These are phyloP conservation scores for Cryptus armator DNA, from an alignment of 2,888 invertebrate genomes.

Conservation along the genomic window DNA sequence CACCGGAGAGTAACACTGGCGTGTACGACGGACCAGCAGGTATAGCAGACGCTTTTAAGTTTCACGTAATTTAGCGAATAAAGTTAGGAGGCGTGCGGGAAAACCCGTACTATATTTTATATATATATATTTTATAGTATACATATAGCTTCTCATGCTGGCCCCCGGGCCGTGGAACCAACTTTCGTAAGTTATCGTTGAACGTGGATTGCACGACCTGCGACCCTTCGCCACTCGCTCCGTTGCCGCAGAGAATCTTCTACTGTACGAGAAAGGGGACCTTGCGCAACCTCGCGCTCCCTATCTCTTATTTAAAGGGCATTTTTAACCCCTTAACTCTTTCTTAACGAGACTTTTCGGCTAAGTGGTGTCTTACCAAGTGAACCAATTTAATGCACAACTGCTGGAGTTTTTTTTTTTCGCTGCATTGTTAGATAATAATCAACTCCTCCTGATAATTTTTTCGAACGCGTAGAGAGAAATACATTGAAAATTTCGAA, in stretches of 20 bases:
- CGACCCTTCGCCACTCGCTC: constrained; percentile 57
- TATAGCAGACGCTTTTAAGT: constrained; percentile 78
- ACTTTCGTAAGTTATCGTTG: constrained; percentile 72
- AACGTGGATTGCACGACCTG: constrained; percentile 67
- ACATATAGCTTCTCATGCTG: not conserved
- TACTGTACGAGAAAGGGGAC: constrained; percentile 22
- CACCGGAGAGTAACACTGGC: constrained; percentile 17
- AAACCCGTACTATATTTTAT: constrained; percentile 38
- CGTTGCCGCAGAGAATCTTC: constrained; percentile 50
- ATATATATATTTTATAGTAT: too few species aligned
- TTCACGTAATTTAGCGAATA: constrained; percentile 80
- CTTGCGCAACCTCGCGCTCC: constrained; percentile 51
- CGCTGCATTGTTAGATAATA: not conserved
- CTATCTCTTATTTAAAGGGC: constrained; percentile 41
- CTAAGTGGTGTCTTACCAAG: not conserved
- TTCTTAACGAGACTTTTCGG: constrained; percentile 6
- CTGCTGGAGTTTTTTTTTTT: not conserved
- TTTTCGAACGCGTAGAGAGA: too few species aligned
- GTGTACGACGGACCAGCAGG: constrained; percentile 58
- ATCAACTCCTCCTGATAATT: not conserved
- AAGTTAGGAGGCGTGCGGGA: constrained; percentile 73
- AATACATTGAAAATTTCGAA: too few species aligned
- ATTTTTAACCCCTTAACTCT: not conserved
- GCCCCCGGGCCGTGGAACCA: constrained; percentile 49
- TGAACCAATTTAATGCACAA: not conserved